Percentiles rank a stretch among this genome's conserved stretches.
phyloP scores from a whole-genome alignment of 2,113 vertebrate genomes.

The Gavialis gangeticus region DNA sequence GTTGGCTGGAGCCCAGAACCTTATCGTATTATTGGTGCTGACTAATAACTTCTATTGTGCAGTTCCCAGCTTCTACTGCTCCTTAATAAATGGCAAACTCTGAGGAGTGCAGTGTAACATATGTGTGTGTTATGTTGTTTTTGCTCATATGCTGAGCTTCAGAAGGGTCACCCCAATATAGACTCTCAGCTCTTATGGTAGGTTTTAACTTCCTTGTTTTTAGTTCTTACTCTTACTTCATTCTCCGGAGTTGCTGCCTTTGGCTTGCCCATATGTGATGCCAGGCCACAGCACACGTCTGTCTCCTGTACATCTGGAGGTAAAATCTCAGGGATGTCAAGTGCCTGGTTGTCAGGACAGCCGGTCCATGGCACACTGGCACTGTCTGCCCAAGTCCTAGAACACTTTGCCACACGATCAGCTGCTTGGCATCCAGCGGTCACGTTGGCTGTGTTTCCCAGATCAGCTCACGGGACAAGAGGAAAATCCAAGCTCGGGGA shows the following conservation, averaged over 20 bases:
- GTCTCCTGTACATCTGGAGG: background rate
- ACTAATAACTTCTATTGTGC: no score
- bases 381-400: background rate
- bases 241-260: background rate
- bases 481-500: background rate
- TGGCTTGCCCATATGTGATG: background rate
- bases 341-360: background rate
- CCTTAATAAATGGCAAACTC: background rate
- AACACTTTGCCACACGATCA: background rate
- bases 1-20: background rate
- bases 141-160: background rate
- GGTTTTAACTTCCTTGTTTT: background rate
- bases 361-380: background rate
- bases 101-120: background rate
- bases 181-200: background rate
- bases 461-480: background rate
- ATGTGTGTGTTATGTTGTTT: background rate
- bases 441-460: background rate
- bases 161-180: background rate
- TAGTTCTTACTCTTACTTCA: background rate
- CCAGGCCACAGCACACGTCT: accelerated
- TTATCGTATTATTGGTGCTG: no score
- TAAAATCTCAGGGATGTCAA: background rate
- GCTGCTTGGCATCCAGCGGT: background rate
- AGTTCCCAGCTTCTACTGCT: background rate